Evolutionary conservation across 2,888 invertebrate species (phyloP).

Genomic region (Tachystola acroxantha): DNA sequence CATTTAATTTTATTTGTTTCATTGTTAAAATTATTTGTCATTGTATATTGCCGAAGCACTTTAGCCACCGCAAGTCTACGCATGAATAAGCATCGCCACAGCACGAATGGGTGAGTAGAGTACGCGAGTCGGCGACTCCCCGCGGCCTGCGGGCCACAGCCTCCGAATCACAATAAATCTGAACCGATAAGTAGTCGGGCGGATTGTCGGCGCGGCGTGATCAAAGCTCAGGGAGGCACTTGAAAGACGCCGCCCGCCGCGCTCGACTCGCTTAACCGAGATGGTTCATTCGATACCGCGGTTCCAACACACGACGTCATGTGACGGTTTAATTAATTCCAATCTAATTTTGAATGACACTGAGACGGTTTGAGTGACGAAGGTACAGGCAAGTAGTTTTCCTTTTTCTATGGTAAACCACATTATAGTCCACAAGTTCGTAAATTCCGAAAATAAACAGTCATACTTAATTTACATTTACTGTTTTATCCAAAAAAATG

Average conservation of each 20-base stretch:
- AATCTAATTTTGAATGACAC: slow-evolving; percentile 52
- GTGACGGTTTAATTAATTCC: slow-evolving; percentile 67
- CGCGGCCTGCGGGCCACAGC: slow-evolving; percentile 43
- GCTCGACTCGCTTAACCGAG: slow-evolving; percentile 29
- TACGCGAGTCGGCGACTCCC: slow-evolving; percentile 40
- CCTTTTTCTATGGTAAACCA: too few relatives aligned
- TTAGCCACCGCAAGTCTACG: slow-evolving; percentile 40
- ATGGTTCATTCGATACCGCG: slow-evolving; percentile 43
- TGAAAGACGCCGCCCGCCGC: slow-evolving; percentile 59
- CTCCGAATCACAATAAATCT: slow-evolving; percentile 76
- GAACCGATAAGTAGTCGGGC: slow-evolving; percentile 75
- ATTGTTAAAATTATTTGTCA: too few relatives aligned
- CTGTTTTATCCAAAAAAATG: too few relatives aligned
- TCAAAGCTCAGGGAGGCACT: slow-evolving; percentile 69
- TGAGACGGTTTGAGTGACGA: slow-evolving; percentile 44
- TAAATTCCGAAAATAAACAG: too few relatives aligned
- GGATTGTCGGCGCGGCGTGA: slow-evolving; percentile 72
- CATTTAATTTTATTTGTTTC: too few relatives aligned
- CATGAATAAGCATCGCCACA: slow-evolving; percentile 39
- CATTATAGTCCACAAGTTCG: too few relatives aligned
- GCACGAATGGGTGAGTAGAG: slow-evolving; percentile 41
- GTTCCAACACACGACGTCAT: slow-evolving; percentile 58
- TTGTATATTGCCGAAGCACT: too few relatives aligned
- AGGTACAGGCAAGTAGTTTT: slow-evolving; percentile 30
- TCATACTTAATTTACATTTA: too few relatives aligned